Conservation (phyloP, 2,888 invertebrate species). For the Drosophila niveifrons region DNA sequence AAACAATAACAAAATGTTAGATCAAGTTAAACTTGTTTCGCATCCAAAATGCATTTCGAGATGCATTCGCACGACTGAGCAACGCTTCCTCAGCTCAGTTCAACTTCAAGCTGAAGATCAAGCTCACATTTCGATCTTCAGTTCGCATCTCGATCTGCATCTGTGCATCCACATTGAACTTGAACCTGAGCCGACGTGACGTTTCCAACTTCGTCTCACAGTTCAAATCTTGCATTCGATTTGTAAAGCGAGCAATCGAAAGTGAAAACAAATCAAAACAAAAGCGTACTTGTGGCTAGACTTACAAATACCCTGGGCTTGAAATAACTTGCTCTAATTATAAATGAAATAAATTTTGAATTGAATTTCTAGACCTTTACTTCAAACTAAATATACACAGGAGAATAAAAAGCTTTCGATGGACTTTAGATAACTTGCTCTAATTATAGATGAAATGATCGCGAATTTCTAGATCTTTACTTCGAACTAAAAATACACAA, state of each 20-base stretch:
- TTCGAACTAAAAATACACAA: too few species aligned
- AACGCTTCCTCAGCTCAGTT: slow-evolving; percentile 57
- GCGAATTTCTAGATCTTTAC: too few species aligned
- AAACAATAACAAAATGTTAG: slow-evolving; percentile 26
- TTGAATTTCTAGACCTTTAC: too few species aligned
- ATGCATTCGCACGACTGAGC: slow-evolving; percentile 31
- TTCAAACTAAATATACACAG: too few species aligned
- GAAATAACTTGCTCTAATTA: too few species aligned
- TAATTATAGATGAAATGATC: too few species aligned
- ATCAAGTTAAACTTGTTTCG: slow-evolving; percentile 66
- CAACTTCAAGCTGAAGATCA: not conserved
- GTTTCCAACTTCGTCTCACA: slow-evolving; percentile 19
- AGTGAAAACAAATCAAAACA: slow-evolving; percentile 33
- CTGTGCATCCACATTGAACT: slow-evolving; percentile 69
- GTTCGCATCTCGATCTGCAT: slow-evolving; percentile 18
- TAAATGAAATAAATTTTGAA: too few species aligned
- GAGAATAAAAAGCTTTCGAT: too few species aligned
- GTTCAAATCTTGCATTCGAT: slow-evolving; percentile 22
- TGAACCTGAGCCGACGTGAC: slow-evolving; percentile 73
- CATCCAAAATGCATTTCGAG: slow-evolving; percentile 50
- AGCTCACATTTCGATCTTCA: slow-evolving; percentile 25
- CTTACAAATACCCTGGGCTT: slow-evolving; percentile 14
- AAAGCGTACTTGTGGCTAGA: not conserved
- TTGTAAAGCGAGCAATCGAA: slow-evolving; percentile 38
- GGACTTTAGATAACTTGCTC: too few species aligned